Evolutionary conservation across 2,797 vertebrate genomes (phyloP), one percentile per base, ranked within the genome.

Genomic region (Hemitrygon akajei): DNA sequence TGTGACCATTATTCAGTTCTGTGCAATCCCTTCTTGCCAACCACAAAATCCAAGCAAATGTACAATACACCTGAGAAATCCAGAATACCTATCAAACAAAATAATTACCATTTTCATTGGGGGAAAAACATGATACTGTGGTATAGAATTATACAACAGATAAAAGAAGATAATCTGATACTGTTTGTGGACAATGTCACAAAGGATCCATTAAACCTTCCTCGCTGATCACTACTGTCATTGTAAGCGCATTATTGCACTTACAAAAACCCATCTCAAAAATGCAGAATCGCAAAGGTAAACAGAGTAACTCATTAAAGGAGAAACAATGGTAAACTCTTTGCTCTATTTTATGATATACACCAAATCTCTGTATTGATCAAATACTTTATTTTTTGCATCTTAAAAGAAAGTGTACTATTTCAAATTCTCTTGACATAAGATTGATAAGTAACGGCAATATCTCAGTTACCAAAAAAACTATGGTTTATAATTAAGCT

Each of bases 401-500:
- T 7, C 7, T 40, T 5, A n/a, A 76, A 93, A 27, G 1, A 7
- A 58, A 75, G 12, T n/a, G 27, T 27, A 30, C 47, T 75, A 11
- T 91, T 75, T 91, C 25, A 47, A 7, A 73, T 56, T 93, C 94
- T 94, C 93, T 94, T 94, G 94, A 93, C 94, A 89, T 92, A 76
- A 79, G 94, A 14, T n/a, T 47, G 37, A 56, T 94, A 87, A 94
- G 94, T 73, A 95, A 95, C 91, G 94, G 91, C 95, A 95, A 63
- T 63, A 73, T 34, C 0, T 93, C 76, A 37, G 34, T 95, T 94
- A 94, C 93, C 81, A 94, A 69, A 94, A 84, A 87, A 93, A 94
- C 40, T 94, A 95, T 89, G n/a, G 94, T 95, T 94, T 94, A 93
- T 86, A 94, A 94, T 95, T 95, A 94, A 89, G 94, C 95, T 95